These are phyloP conservation scores for Chamaetylas fuelleborni DNA, from an alignment of 2,113 vertebrate species.

Conservation along the genomic window DNA sequence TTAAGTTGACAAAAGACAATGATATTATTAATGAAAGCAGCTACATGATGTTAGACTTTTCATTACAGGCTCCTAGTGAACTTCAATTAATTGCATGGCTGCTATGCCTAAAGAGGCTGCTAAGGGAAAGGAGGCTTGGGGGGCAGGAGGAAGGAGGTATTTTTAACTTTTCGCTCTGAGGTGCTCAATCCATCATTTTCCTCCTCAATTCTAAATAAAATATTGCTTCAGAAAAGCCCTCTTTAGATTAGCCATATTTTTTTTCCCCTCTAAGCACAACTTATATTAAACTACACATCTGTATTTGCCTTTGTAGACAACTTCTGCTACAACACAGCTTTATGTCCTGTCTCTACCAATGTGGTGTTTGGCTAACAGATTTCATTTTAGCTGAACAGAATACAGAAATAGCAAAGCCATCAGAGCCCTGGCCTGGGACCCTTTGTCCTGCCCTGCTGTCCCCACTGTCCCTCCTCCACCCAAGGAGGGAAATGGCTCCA, in stretches of 20 bases:
- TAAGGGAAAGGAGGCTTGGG: background rate
- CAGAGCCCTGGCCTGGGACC: background rate
- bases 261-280: background rate
- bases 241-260: background rate
- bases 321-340: background rate
- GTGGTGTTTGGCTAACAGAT: background rate
- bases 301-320: background rate
- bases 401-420: background rate
- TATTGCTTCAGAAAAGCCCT: background rate
- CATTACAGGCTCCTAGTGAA: slow-evolving; percentile 41
- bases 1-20: slow-evolving; percentile 65
- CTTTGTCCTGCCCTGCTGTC: background rate
- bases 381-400: background rate
- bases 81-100: slow-evolving; percentile 64
- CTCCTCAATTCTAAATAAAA: slow-evolving; percentile 18
- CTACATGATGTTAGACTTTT: slow-evolving; percentile 53
- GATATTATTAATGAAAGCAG: slow-evolving; percentile 71
- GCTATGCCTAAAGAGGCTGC: slow-evolving; percentile 25
- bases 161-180: slow-evolving; percentile 17
- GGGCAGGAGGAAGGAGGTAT: background rate
- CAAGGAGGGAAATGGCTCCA: background rate
- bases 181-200: slow-evolving; percentile 4
- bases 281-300: background rate
- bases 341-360: rapidly evolving
- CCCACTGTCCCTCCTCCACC: background rate